These are phyloP conservation scores for Pristionchus fissidentatus DNA, from an alignment of 2,888 invertebrate genomes.

Conservation along the genomic window DNA sequence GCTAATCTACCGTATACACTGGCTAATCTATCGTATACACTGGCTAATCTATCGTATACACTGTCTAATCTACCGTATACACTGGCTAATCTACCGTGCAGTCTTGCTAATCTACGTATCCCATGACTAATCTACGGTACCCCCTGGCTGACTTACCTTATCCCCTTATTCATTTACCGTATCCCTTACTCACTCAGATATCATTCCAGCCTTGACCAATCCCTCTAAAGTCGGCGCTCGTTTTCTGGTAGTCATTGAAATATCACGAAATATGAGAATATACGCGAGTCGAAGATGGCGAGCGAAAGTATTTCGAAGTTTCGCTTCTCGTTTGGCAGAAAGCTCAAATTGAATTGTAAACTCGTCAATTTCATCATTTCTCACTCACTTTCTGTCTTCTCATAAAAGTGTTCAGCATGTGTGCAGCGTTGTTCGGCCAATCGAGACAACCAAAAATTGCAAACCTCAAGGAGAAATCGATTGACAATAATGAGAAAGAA, in stretches of 20 bases:
- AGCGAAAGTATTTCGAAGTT: slow-evolving; percentile 45
- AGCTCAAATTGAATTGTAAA: slow-evolving; percentile 36
- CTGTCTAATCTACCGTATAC: no score
- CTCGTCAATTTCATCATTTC: not conserved
- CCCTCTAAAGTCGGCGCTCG: slow-evolving; percentile 12
- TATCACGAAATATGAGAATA: slow-evolving; percentile 45
- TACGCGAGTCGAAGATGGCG: slow-evolving; percentile 43
- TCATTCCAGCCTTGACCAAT: slow-evolving; percentile 10
- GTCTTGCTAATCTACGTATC: no score
- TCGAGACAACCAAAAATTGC: slow-evolving; percentile 43
- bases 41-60: no score
- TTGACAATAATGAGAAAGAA: not conserved
- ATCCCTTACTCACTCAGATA: slow-evolving; percentile 35
- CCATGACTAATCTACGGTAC: no score
- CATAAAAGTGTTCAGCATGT: slow-evolving; percentile 44
- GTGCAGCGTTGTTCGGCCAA: slow-evolving; percentile 44
- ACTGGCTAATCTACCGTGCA: no score
- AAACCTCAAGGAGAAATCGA: slow-evolving; percentile 1
- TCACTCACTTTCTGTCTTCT: slow-evolving; percentile 5
- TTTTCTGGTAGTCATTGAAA: slow-evolving; percentile 12
- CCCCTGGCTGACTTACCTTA: no score
- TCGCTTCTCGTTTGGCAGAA: not conserved
- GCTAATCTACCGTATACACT: no score
- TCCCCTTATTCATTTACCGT: no score
- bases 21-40: no score